A percentile compares a stretch with the other conserved stretches of the same genome.
These are phyloP conservation scores for Prenolepis imparis DNA, from an alignment of 2,888 invertebrate species.

Conservation along the genomic window DNA sequence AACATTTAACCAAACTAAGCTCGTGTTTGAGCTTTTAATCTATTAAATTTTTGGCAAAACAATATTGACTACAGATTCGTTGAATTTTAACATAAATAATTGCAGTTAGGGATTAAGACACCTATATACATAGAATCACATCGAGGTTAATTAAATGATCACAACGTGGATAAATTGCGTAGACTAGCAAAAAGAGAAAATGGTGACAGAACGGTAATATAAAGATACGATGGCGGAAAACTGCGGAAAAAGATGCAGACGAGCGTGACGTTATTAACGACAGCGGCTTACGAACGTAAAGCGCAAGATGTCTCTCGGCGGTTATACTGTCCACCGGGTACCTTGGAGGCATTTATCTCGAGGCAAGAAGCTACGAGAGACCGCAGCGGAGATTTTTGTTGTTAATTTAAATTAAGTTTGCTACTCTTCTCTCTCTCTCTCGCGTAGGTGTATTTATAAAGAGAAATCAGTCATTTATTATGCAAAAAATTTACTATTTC, in stretches of 20 bases:
- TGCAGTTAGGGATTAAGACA: neutral
- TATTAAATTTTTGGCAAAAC: neutral
- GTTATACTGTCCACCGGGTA: conserved; percentile 41
- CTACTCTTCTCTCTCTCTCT: conserved; percentile 4
- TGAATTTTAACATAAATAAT: neutral
- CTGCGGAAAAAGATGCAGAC: conserved; percentile 51
- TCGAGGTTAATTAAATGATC: conserved; percentile 40
- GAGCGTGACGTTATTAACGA: conserved; percentile 55
- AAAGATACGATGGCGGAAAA: conserved; percentile 32
- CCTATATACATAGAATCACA: neutral
- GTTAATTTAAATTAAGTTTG: conserved; percentile 54
- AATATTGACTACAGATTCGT: neutral
- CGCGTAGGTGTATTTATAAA: conserved; percentile 18
- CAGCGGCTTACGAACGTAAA: conserved; percentile 52
- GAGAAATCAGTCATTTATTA: neutral
- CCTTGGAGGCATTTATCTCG: conserved; percentile 38
- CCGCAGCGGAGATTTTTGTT: conserved; percentile 41
- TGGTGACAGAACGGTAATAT: conserved; percentile 43
- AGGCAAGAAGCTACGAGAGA: conserved; percentile 40
- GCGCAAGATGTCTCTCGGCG: conserved; percentile 39
- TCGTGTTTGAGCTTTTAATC: neutral
- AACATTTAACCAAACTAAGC: conserved; percentile 4
- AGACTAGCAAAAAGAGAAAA: conserved; percentile 28
- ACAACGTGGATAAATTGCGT: conserved; percentile 35
- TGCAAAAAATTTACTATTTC: neutral